A percentile compares a stretch with the other conserved stretches of the same genome.
Evolutionary conservation across 2,888 invertebrate genomes (phyloP).

Genomic region (Drosophila meridiana): DNA sequence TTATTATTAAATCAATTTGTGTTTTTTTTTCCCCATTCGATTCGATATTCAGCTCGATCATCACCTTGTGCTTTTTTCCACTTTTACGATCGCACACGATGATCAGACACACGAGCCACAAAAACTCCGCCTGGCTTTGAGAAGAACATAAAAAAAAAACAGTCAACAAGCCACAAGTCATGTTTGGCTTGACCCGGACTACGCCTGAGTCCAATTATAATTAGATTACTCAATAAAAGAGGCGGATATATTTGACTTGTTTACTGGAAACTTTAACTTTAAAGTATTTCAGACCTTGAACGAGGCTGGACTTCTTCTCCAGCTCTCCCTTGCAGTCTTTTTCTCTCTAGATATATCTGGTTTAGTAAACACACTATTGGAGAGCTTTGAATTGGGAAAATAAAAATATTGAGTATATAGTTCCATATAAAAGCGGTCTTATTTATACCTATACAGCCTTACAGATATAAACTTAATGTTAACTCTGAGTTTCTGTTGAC

Average conservation of each 20-base stretch:
- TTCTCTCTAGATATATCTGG: not conserved
- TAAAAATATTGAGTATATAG: no score
- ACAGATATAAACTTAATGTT: no score
- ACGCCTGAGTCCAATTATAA: not conserved
- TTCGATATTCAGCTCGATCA: constrained; percentile 18
- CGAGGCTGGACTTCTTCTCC: not conserved
- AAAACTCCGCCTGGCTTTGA: not conserved
- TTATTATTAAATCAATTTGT: constrained; percentile 54
- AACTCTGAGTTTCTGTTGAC: no score
- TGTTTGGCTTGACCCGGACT: not conserved
- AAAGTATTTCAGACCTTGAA: not conserved
- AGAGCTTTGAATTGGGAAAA: not conserved
- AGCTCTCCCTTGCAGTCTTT: not conserved
- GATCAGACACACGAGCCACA: constrained; percentile 16
- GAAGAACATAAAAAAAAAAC: constrained; percentile 1
- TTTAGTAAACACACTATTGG: not conserved
- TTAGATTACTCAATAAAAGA: not conserved
- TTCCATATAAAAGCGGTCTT: no score
- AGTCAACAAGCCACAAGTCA: not conserved
- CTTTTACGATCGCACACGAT: constrained; percentile 39
- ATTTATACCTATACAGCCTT: no score
- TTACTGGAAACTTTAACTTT: not conserved
- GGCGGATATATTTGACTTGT: not conserved
- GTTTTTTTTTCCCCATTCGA: constrained; percentile 10
- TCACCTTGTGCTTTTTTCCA: not conserved